phyloP scores from a whole-genome alignment of 1,140 invertebrate genomes.

The Tetragonula clypearis region DNA sequence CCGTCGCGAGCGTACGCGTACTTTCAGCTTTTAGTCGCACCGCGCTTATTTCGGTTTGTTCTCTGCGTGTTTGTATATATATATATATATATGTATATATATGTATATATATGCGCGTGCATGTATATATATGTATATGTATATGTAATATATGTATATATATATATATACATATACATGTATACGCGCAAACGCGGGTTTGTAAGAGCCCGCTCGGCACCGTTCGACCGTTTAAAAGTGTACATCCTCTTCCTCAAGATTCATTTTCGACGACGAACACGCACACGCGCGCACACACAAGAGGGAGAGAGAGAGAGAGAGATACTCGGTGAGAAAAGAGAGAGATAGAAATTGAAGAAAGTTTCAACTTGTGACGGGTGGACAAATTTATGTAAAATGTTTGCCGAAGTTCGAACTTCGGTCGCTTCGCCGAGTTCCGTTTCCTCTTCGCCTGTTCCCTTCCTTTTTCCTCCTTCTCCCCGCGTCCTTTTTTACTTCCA shows the following conservation, averaged over 20 bases:
- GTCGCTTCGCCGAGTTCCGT: background rate
- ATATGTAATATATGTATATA: too few species aligned
- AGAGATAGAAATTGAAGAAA: background rate
- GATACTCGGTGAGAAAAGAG: background rate
- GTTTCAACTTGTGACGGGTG: slow-evolving; percentile 15
- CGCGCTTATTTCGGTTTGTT: background rate
- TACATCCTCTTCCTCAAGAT: background rate
- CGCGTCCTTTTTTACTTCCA: background rate
- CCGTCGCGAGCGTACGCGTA: slow-evolving; percentile 79
- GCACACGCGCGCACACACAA: too few species aligned
- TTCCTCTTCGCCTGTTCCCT: background rate
- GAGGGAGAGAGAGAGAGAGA: too few species aligned
- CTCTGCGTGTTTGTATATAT: background rate
- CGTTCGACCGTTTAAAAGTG: background rate
- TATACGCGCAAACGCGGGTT: background rate
- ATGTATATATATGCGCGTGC: too few species aligned
- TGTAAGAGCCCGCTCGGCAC: too few species aligned
- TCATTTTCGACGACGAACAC: background rate
- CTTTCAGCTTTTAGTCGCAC: slow-evolving; percentile 33
- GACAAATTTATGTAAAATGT: background rate
- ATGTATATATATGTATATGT: too few species aligned
- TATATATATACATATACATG: background rate
- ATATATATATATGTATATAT: background rate
- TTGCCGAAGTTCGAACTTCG: background rate
- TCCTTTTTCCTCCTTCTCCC: too few species aligned